A percentile compares a stretch with the other conserved stretches of the same genome.
These are phyloP conservation scores for Pygathrix nemaeus DNA, from an alignment of 2,113 vertebrate species.

Conservation along the genomic window DNA sequence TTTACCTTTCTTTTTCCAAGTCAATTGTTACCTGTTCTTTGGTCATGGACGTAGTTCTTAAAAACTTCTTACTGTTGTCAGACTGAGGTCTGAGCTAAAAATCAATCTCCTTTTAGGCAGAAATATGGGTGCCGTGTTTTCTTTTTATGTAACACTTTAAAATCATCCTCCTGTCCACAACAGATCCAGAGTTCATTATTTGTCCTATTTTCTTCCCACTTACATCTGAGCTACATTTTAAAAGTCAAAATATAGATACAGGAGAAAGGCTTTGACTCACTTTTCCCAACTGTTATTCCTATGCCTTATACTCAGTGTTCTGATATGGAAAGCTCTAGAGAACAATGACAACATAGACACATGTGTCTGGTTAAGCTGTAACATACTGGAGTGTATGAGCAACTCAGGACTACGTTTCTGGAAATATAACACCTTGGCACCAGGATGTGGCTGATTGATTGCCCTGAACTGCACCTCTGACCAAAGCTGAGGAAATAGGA, in stretches of 20 bases:
- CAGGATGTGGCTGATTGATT: neutral
- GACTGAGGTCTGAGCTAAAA: neutral
- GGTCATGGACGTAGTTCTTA: neutral
- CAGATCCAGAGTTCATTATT: neutral
- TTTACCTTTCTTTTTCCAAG: neutral
- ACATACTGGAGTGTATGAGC: neutral
- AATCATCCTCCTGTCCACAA: neutral
- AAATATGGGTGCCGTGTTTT: neutral
- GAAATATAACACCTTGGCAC: neutral
- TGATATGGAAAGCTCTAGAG: neutral
- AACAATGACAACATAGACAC: neutral
- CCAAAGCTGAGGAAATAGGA: neutral
- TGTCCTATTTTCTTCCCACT: neutral
- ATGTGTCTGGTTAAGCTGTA: neutral
- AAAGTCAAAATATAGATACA: neutral
- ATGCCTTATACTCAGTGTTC: neutral
- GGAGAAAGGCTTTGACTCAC: neutral
- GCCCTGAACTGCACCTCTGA: neutral
- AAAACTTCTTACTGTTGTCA: slow-evolving; percentile 6
- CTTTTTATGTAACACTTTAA: neutral
- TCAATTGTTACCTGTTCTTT: neutral
- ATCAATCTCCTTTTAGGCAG: neutral
- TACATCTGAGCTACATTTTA: neutral
- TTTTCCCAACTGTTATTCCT: neutral
- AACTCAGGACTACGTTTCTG: neutral